These are phyloP conservation scores for Thymallus thymallus DNA, from an alignment of 2,113 vertebrate genomes.

Conservation along the genomic window DNA sequence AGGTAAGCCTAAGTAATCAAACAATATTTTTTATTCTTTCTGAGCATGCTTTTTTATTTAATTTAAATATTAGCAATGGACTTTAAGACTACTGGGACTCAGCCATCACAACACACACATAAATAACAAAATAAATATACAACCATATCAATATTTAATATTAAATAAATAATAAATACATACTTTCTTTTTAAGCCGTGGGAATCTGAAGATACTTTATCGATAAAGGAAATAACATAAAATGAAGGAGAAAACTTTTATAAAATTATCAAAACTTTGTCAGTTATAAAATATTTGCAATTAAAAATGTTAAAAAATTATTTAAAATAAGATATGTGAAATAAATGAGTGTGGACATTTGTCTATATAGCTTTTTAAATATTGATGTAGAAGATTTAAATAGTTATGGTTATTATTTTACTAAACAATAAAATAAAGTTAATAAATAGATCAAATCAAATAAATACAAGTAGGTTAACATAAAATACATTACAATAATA, in stretches of 20 bases:
- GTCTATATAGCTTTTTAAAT: conserved; percentile 67
- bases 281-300: conserved; percentile 96
- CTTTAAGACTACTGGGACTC: conserved; percentile 80
- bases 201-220: conserved; percentile 65
- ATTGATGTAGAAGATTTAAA: conserved; percentile 51
- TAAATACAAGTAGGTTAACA: conserved; percentile 78
- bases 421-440: conserved; percentile 68
- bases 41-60: conserved; percentile 67
- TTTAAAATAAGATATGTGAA: conserved; percentile 84
- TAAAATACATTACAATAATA: conserved; percentile 93
- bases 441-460: conserved; percentile 87
- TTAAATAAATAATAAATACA: conserved; percentile 94
- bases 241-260: conserved; percentile 54
- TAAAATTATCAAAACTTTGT: conserved; percentile 91
- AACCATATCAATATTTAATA: conserved; percentile 88
- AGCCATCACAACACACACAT: conserved; percentile 85
- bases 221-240: conserved; percentile 50
- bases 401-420: conserved; percentile 55
- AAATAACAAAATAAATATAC: conserved; percentile 94
- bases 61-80: conserved; percentile 81
- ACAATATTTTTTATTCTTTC: conserved; percentile 36
- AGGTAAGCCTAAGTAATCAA: conserved; percentile 61
- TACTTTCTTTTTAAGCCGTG: conserved; percentile 75
- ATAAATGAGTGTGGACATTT: conserved; percentile 62
- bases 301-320: conserved; percentile 77